phyloP scores from a whole-genome alignment of 2,797 vertebrate species.

The Nyctalus aviator region DNA sequence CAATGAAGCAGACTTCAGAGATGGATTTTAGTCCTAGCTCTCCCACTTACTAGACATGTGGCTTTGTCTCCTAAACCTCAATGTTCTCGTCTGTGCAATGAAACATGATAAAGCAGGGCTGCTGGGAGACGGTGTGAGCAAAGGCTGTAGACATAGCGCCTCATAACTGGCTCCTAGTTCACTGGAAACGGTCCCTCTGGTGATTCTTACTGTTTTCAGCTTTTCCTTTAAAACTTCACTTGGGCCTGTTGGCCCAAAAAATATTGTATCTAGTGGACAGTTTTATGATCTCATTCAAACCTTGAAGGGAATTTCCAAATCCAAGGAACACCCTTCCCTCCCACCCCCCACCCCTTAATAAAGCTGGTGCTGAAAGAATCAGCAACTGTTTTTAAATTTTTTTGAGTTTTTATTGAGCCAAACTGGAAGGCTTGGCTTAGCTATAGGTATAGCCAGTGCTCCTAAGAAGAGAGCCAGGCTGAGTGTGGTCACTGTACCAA shows the following conservation, averaged over 20 bases:
- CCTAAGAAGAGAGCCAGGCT: neutral
- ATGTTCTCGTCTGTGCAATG: neutral
- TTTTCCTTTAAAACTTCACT: constrained; percentile 31
- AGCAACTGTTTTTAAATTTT: constrained; percentile 34
- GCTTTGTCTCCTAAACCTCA: constrained; percentile 26
- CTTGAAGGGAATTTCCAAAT: constrained; percentile 64
- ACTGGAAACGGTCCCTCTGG: neutral
- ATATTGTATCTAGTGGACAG: neutral
- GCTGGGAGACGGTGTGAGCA: neutral
- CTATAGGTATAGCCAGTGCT: neutral
- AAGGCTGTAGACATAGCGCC: neutral
- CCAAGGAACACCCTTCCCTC: neutral
- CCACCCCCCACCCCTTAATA: constrained; percentile 22
- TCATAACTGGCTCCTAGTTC: neutral
- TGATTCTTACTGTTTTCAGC: neutral
- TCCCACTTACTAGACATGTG: neutral
- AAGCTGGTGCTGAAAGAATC: constrained; percentile 57
- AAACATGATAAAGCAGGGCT: neutral
- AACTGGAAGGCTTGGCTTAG: constrained; percentile 27
- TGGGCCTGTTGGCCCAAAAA: constrained; percentile 8
- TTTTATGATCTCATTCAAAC: constrained; percentile 62
- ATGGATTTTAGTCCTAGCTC: neutral
- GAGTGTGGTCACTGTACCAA: neutral
- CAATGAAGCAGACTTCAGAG: neutral
- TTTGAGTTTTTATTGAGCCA: constrained; percentile 53